phyloP scores from a whole-genome alignment of 2,888 invertebrate species.

The Synanthedon andrenaeformis region DNA sequence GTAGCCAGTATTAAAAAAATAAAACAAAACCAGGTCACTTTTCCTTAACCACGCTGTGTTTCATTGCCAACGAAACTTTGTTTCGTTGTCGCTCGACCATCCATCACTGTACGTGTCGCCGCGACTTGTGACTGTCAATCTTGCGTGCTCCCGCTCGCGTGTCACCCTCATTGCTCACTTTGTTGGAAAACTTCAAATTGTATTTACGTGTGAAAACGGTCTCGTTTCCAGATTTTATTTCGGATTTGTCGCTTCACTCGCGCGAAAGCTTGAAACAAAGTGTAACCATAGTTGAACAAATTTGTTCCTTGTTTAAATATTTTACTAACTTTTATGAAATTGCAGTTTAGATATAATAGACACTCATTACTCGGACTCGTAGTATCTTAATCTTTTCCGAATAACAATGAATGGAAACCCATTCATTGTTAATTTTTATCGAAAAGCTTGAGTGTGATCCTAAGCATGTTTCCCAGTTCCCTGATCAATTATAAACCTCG shows the following conservation, averaged over 20 bases:
- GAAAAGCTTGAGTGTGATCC: too few species aligned
- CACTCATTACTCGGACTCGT: too few species aligned
- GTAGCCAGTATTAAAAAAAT: too few species aligned
- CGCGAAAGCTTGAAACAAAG: slow-evolving; percentile 5
- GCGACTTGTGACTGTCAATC: slow-evolving; percentile 38
- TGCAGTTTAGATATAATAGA: too few species aligned
- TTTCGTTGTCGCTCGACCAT: not conserved
- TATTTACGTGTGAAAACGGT: slow-evolving; percentile 9
- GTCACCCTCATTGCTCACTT: slow-evolving; percentile 22
- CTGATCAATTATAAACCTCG: too few species aligned
- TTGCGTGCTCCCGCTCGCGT: slow-evolving; percentile 24
- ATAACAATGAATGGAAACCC: too few species aligned
- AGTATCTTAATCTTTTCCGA: too few species aligned
- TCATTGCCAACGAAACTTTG: not conserved
- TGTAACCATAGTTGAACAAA: slow-evolving; percentile 1
- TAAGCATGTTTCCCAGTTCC: too few species aligned
- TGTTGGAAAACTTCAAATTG: slow-evolving; percentile 12
- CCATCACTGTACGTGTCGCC: not conserved
- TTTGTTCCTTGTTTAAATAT: not conserved
- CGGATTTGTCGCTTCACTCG: slow-evolving; percentile 3
- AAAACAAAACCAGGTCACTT: not conserved
- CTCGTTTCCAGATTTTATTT: slow-evolving; percentile 10
- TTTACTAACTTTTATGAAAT: too few species aligned
- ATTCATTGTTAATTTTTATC: too few species aligned
- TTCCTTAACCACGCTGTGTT: not conserved